Evolutionary conservation across 2,797 vertebrate genomes (phyloP).

Genomic region (Pangasius macronema): DNA sequence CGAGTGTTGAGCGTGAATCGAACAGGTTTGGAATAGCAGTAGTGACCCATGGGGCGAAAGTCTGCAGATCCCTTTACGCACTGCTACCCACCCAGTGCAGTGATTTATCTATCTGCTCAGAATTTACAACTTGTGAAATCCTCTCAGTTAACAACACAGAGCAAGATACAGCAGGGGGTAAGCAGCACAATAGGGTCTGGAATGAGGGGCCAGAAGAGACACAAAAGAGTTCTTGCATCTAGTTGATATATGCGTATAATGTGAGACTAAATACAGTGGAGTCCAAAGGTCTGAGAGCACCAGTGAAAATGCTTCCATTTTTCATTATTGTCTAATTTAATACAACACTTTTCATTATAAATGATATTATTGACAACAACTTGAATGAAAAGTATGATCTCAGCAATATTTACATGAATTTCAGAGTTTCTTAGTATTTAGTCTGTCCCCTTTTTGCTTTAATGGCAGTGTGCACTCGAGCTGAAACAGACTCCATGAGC

Average conservation of each 20-base stretch:
- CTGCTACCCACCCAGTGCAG: conserved; percentile 52
- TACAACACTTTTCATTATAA: background rate
- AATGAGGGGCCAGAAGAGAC: conserved; percentile 24
- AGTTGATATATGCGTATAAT: background rate
- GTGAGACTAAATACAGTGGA: conserved; percentile 20
- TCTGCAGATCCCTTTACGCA: conserved; percentile 65
- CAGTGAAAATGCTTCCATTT: background rate
- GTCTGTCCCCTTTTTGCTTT: background rate
- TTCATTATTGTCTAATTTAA: background rate
- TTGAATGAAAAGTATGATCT: background rate
- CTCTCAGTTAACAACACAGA: conserved; percentile 66
- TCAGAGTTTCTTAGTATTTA: background rate
- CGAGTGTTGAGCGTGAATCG: conserved; percentile 38
- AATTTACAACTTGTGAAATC: conserved; percentile 77
- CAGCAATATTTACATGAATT: background rate
- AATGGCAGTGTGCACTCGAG: background rate
- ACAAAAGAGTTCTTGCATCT: background rate
- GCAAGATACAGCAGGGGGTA: conserved; percentile 36
- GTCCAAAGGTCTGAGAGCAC: background rate
- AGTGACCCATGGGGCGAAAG: conserved; percentile 67
- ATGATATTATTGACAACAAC: background rate
- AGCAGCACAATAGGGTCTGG: conserved; percentile 54
- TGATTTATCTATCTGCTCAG: conserved; percentile 75
- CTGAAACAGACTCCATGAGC: background rate
- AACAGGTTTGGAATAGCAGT: conserved; percentile 69